Conservation (phyloP, 30 jellyfish, hydroid and myxozoan genomes). For the Turritopsis dohrnii region DNA sequence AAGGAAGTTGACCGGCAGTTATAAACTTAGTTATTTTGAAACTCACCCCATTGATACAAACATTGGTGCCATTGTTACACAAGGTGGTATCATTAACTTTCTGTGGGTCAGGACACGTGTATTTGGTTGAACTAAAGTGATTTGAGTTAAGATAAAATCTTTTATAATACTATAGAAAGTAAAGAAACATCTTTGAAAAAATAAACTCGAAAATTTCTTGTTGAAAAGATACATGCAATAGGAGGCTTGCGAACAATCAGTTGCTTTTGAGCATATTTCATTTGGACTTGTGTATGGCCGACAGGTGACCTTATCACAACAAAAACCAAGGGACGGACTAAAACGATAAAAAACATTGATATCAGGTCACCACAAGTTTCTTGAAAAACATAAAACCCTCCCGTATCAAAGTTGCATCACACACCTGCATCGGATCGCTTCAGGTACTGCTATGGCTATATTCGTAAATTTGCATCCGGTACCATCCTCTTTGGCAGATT, state of each 20-base stretch:
- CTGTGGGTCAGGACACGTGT: conserved; percentile 62
- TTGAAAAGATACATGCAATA: conserved; percentile 62
- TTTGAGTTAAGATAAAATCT: background rate
- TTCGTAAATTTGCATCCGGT: conserved; percentile 33
- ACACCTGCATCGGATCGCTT: conserved; percentile 38
- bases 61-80: conserved; percentile 61
- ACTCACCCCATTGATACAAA: conserved; percentile 84
- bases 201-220: background rate
- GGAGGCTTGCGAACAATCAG: conserved; percentile 54
- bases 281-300: background rate
- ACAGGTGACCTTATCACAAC: conserved; percentile 58
- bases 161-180: no score
- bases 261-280: conserved; percentile 35
- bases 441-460: conserved; percentile 25
- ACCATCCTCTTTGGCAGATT: conserved; percentile 25
- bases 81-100: conserved; percentile 31
- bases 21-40: no score
- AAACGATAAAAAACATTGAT: background rate
- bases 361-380: background rate
- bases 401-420: background rate
- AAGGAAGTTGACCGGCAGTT: no score
- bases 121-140: background rate
- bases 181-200: background rate
- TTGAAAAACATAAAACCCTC: background rate
- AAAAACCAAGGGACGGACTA: conserved; percentile 64